Evolutionary conservation across 2,888 invertebrate species (phyloP).

Genomic region (Tetheella fluctuosa): DNA sequence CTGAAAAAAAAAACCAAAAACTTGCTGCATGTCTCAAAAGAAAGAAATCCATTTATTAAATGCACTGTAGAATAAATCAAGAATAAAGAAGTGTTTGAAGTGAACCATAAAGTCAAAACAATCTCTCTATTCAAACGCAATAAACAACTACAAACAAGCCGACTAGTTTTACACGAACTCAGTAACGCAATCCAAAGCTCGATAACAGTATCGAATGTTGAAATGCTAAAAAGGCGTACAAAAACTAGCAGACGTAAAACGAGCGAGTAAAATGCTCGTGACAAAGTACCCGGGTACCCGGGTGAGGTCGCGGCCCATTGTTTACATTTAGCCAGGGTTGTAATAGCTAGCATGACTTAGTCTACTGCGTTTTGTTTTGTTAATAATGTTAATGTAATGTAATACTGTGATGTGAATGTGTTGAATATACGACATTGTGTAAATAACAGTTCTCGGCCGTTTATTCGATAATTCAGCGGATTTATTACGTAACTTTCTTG

Average conservation of each 20-base stretch:
- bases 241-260: slow-evolving; percentile 54
- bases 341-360: slow-evolving; percentile 28
- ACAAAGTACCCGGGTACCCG: slow-evolving; percentile 50
- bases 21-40: too few relatives aligned
- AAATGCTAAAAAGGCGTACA: slow-evolving; percentile 45
- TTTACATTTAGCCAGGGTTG: slow-evolving; percentile 46
- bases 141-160: slow-evolving; percentile 4
- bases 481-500: too few relatives aligned
- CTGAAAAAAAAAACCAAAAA: too few relatives aligned
- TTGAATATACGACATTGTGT: too few relatives aligned
- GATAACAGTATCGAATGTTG: slow-evolving; percentile 42
- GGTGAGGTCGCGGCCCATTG: slow-evolving; percentile 42
- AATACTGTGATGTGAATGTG: too few relatives aligned
- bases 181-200: slow-evolving; percentile 24
- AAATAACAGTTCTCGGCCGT: too few relatives aligned
- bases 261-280: slow-evolving; percentile 50
- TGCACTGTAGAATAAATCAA: not conserved
- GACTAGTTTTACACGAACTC: not conserved
- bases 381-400: slow-evolving; percentile 7
- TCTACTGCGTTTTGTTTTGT: slow-evolving; percentile 10
- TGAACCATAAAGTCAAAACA: slow-evolving; percentile 22
- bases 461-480: too few relatives aligned
- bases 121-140: slow-evolving; percentile 13
- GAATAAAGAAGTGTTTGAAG: slow-evolving; percentile 10
- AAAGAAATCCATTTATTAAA: too few relatives aligned